Percentiles rank a stretch among this genome's conserved stretches.
Evolutionary conservation across 2,113 vertebrate species (phyloP).

Genomic region (Callionymus lyra): DNA sequence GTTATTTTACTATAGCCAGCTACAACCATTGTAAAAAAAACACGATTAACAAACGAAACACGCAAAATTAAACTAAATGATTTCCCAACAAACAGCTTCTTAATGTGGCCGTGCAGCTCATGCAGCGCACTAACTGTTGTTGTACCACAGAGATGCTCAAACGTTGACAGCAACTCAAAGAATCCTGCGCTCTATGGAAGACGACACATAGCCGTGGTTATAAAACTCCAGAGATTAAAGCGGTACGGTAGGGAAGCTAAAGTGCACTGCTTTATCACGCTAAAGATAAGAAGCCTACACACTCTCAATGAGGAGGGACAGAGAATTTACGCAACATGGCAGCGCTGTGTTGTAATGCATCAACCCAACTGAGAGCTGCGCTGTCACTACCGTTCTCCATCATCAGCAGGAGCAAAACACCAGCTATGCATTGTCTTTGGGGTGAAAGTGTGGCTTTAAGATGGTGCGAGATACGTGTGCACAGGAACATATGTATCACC

Average conservation of each 20-base stretch:
- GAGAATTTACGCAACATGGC: conserved; percentile 64
- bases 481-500: conserved; percentile 35
- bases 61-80: too few relatives aligned
- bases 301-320: conserved; percentile 60
- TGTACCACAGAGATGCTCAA: too few relatives aligned
- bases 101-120: too few relatives aligned
- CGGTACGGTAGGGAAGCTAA: conserved; percentile 24
- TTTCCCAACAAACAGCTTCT: too few relatives aligned
- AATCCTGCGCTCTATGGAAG: conserved; percentile 17
- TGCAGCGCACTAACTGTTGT: too few relatives aligned
- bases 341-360: conserved; percentile 59
- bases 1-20: too few relatives aligned
- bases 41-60: too few relatives aligned
- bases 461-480: conserved; percentile 17
- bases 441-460: conserved; percentile 28
- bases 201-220: conserved; percentile 13
- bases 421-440: conserved; percentile 61
- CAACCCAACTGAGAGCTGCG: conserved; percentile 53
- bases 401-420: conserved; percentile 58
- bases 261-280: conserved; percentile 33
- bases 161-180: background rate
- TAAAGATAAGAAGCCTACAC: conserved; percentile 48
- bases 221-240: conserved; percentile 39
- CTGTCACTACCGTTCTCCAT: conserved; percentile 66
- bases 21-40: too few relatives aligned